phyloP scores from a whole-genome alignment of 2,888 invertebrate species.

The Anoplius nigerrimus region DNA sequence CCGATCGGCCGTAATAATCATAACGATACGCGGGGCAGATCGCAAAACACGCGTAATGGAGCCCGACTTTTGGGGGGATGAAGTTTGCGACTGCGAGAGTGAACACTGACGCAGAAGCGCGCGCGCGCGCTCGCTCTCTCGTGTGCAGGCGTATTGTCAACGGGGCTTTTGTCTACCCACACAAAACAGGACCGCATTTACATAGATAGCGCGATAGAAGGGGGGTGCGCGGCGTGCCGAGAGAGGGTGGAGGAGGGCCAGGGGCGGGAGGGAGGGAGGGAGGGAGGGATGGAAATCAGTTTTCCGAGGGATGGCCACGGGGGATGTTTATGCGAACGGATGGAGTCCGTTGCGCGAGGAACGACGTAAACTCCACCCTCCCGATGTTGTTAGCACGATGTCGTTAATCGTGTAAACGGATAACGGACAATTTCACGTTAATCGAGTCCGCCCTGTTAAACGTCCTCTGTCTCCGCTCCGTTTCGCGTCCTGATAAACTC shows the following conservation, averaged over 20 bases:
- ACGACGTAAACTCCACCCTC: constrained; percentile 30
- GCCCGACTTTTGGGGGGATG: constrained; percentile 36
- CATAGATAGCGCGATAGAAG: constrained; percentile 47
- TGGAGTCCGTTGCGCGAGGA: constrained; percentile 33
- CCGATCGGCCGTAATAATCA: not conserved
- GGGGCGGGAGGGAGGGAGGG: constrained; percentile 18
- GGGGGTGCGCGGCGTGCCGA: not conserved
- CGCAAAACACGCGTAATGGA: constrained; percentile 63
- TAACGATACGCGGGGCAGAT: constrained; percentile 33
- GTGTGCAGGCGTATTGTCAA: constrained; percentile 61
- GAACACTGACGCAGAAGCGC: constrained; percentile 22
- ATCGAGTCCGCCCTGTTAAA: constrained; percentile 28
- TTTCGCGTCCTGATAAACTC: too few species aligned
- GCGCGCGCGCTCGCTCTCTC: constrained; percentile 40
- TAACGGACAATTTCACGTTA: constrained; percentile 33
- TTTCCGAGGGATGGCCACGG: constrained; percentile 40
- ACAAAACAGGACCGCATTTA: constrained; percentile 61
- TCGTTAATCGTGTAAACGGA: constrained; percentile 32
- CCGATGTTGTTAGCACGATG: constrained; percentile 34
- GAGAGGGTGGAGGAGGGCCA: not conserved
- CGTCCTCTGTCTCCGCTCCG: constrained; percentile 4
- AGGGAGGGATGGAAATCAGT: constrained; percentile 47
- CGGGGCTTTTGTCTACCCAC: constrained; percentile 54
- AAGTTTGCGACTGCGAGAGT: not conserved
- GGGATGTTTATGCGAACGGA: constrained; percentile 44